Base-by-base conservation (phyloP, 2,797 vertebrate genomes). In the Morus bassanus region DNA sequence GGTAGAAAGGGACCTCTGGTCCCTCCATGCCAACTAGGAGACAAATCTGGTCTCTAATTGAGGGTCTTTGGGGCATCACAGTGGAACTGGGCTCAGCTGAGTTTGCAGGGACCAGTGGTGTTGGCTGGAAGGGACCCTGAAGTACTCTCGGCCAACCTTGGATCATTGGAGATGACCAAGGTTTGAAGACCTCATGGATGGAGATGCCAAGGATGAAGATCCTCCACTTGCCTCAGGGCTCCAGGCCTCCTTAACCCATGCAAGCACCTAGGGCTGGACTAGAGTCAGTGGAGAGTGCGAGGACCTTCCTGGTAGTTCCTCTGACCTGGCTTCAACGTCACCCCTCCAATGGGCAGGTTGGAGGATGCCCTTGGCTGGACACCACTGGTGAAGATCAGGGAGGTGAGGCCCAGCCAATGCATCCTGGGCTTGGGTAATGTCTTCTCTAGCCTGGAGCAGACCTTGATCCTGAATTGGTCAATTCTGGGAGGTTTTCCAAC, bases 251-350 rank as follows among this genome's bases (percentile, higher is more conserved):
- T 51, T 37, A 24, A 8, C 37, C 45, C 6, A 11, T 7, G 39
- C n/a, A 60, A 43, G 14, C 19, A 14, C 5, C 11, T 4, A 35
- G 56, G 57, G 59, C 25, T 45, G 82, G 8, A 19, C 17, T 54
- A 19, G 18, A 64, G 35, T 13, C 64, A 13, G 13, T 2, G 41
- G 13, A 13, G 18, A 37, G 53, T 2, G 9, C 0, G 0, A 65
- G 67, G 54, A 73, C 45, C 27, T 67, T 73, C 50, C 2, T 1
- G 23, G 41, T 10, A 33, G 11, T 24, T 45, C 28, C 12, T 67
- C 53, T 37, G 12, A 13, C 50, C 23, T 33, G 43, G 22, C 7
- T 72, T n/a, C 65, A 28, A 0, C 10, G 14, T 39, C 28, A 21
- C 21, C 13, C 11, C 28, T 60, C 39, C 39, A n/a, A 8, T 1